Evolutionary conservation across 2,888 invertebrate genomes (phyloP).

Genomic region (Cylloceria caligata): DNA sequence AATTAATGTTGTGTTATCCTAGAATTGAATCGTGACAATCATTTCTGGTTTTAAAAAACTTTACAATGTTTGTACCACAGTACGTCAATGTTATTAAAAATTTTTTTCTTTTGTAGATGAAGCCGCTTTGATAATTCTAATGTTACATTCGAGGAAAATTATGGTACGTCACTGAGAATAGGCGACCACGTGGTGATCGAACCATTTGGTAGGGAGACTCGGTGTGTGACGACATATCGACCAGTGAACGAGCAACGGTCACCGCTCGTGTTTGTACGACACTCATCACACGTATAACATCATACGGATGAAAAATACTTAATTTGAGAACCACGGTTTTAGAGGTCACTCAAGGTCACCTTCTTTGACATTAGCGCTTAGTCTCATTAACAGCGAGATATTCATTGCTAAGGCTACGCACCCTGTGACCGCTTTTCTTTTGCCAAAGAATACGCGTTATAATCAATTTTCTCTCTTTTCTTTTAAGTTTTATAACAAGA

Average conservation of each 20-base stretch:
- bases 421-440: conserved; percentile 28
- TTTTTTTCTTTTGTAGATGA: not conserved
- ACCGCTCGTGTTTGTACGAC: conserved; percentile 45
- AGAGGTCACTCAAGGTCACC: conserved; percentile 81
- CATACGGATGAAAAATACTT: conserved; percentile 12
- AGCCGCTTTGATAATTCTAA: too few species aligned
- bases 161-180: conserved; percentile 51
- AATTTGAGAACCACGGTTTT: conserved; percentile 75
- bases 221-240: conserved; percentile 75
- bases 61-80: not conserved
- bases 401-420: conserved; percentile 70
- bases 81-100: not conserved
- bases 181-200: conserved; percentile 62
- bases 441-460: not conserved
- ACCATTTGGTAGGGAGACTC: conserved; percentile 49
- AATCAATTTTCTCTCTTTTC: not conserved
- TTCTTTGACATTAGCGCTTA: conserved; percentile 76
- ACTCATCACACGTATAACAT: conserved; percentile 50
- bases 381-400: conserved; percentile 65
- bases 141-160: too few species aligned
- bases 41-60: not conserved
- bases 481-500: not conserved
- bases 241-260: conserved; percentile 65
- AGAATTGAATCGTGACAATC: not conserved
- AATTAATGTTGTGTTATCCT: not conserved